phyloP scores from a whole-genome alignment of 1,140 invertebrate genomes.

The Musca domestica region DNA sequence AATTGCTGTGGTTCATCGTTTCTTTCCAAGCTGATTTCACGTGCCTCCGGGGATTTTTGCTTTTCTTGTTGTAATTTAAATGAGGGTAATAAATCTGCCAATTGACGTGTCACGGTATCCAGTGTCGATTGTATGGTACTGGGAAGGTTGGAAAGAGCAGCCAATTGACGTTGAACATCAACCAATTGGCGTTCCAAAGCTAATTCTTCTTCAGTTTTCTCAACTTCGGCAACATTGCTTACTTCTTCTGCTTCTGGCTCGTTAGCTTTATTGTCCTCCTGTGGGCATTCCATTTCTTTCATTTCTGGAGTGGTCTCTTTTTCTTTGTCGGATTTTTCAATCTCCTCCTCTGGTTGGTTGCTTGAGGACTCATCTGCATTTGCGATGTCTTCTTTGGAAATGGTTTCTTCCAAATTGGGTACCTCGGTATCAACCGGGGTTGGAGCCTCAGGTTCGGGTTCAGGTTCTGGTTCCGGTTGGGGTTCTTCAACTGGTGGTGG shows the following conservation, averaged over 20 bases:
- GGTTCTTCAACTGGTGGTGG: conserved; percentile 3
- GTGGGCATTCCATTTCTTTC: conserved; percentile 15
- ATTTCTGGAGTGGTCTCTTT: conserved; percentile 36
- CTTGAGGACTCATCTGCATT: neutral
- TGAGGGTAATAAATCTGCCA: conserved; percentile 58
- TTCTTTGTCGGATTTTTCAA: conserved; percentile 24
- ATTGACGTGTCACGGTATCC: conserved; percentile 65
- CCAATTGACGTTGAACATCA: conserved; percentile 66
- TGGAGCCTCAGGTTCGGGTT: conserved; percentile 35
- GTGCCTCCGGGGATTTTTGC: conserved; percentile 1
- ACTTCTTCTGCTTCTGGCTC: conserved; percentile 22
- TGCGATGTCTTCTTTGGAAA: conserved; percentile 24
- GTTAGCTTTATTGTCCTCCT: neutral
- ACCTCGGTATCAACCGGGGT: conserved; percentile 42
- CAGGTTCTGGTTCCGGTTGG: conserved; percentile 31
- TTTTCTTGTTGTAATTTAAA: conserved; percentile 37
- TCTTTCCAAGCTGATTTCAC: conserved; percentile 21
- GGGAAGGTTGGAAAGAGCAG: conserved; percentile 65
- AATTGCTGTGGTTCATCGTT: too few relatives aligned
- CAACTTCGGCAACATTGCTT: conserved; percentile 31
- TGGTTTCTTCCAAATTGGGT: conserved; percentile 46
- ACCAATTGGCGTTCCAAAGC: conserved; percentile 66
- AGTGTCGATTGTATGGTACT: conserved; percentile 69
- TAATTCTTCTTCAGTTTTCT: conserved; percentile 57
- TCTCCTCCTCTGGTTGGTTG: conserved; percentile 18